Evolutionary conservation across 2,797 vertebrate genomes (phyloP), one percentile per base, ranked within the genome.

Genomic region (Champsocephalus esox): DNA sequence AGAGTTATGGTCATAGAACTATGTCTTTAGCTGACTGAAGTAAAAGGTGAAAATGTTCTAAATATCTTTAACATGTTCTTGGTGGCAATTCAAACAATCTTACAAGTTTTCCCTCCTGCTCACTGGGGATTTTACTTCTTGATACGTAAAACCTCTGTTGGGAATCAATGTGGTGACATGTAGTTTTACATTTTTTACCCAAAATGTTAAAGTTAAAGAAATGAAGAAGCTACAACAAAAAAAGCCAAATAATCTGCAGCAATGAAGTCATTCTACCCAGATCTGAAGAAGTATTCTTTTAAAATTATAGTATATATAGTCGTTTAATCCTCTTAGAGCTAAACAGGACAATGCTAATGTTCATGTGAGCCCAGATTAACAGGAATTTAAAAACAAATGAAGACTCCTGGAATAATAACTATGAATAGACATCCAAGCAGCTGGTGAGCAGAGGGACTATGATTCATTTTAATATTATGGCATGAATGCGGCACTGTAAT

Each of bases 381-480:
- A 50, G 67, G 50, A 76, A 88, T 88, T 83, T 83, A 86, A 81
- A 82, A 64, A 24, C 58, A 87, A 87, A 84, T 85, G 80, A 38
- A 38, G 6, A 38, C 8, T 38, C 34, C 7, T 9, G 8, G 34
- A 38, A 38, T 74, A 87, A 83, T 75, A 74, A 71, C 74, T 81
- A 89, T 89, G 70, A 83, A 87, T 86, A 90, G 85, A 67, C 66
- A 59, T 82, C 45, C 61, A 83, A 83, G 79, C 86, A 88, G 85
- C 87, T 89, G 84, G 81, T 61, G 74, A 87, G 65, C 65, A 48
- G 49, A 73, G 52, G 85, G 17, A 58, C 73, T 12, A 24, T 74
- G 73, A 87, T 76, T 91, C 60, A 79, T 85, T 59, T 54, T 10
- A 84, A 79, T 75, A 58, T 70, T 67, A 75, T 73, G 66, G 73